These are phyloP conservation scores for Sphenopsis melanotis DNA, from an alignment of 2,797 vertebrate species.

Conservation along the genomic window DNA sequence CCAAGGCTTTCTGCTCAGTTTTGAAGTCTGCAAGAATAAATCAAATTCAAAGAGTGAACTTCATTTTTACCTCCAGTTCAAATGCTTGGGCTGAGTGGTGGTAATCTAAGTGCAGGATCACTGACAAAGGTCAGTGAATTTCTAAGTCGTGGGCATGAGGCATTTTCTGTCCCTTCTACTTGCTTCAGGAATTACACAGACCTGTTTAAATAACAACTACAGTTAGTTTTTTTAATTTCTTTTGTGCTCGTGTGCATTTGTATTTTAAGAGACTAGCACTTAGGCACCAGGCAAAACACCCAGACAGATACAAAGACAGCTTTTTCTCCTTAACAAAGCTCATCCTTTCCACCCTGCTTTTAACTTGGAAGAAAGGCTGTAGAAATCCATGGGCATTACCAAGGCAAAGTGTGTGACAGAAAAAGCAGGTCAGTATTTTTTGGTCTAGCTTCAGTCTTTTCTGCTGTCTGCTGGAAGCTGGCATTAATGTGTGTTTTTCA, in stretches of 20 bases:
- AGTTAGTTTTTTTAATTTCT: neutral
- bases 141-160: fast-evolving
- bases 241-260: neutral
- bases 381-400: neutral
- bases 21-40: neutral
- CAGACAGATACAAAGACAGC: neutral
- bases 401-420: neutral
- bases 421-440: neutral
- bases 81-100: neutral
- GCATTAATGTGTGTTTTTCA: neutral
- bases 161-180: neutral
- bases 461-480: neutral
- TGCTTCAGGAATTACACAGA: neutral
- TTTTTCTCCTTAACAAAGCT: neutral
- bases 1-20: neutral
- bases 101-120: neutral
- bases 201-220: neutral
- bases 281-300: neutral
- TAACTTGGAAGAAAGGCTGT: neutral
- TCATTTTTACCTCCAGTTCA: neutral
- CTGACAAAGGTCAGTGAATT: neutral
- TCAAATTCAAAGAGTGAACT: neutral
- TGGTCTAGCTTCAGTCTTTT: neutral
- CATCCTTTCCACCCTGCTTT: neutral
- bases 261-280: neutral